Evolutionary conservation across 1,140 invertebrate genomes (phyloP), one percentile per base, ranked within the genome.

Genomic region (Daktulosphaira vitifoliae): DNA sequence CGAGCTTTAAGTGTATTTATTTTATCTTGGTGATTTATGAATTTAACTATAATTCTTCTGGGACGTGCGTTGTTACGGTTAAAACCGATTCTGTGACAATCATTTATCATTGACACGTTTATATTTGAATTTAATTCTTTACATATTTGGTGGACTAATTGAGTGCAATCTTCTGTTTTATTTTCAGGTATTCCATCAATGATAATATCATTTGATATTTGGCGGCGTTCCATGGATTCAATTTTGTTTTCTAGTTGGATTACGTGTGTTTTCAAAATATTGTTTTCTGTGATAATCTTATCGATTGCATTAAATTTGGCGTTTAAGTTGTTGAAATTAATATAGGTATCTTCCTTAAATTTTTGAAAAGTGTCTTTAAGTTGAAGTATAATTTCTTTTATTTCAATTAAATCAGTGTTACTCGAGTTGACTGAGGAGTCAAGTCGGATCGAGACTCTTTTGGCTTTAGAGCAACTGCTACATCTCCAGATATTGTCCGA

Each of bases 371-470:
- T 7, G 13, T 37, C 13, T 37, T 37, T 37, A 7, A 37, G 26
- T 52, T 52, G 50, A 22, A 52, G n/a, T 18, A 52, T 52, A 52
- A 37, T 52, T 7, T 37, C 16, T 15, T 52, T 52, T 15, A 52
- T 33, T 9, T 33, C 26, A 9, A 11, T 3, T 4, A 52, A 20
- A 18, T 37, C 20, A 18, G 26, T 20, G 20, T 33, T 33, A 3
- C 33, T 26, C 16, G 18, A 23, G 15, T 29, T 51, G 22, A 51
- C 22, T 29, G 9, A 2, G 7, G 26, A 29, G 13, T 51, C 26
- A 7, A 51, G 9, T 26, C 49, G 25, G 3, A 51, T n/a, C 16
- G 49, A 33, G 11, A 16, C 49, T 33, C 15, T 51, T 33, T 51
- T 51, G 18, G 9, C 49, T 29, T 15, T 16, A 7, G 49, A 29